Conservation (phyloP, 2,888 invertebrate genomes). For the Minunthozetes semirufus region DNA sequence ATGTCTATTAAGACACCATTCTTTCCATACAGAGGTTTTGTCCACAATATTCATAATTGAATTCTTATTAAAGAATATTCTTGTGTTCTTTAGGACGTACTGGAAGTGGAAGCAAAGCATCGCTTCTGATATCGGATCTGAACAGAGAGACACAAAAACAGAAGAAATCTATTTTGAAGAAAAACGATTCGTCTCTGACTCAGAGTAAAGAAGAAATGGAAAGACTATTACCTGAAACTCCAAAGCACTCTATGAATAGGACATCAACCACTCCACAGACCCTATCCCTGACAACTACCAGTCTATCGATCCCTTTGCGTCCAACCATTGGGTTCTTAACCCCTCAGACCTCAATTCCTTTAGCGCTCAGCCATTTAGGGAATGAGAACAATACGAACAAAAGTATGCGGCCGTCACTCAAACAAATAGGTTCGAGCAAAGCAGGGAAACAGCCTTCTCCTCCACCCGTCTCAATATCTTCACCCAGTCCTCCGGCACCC, state of each 20-base stretch:
- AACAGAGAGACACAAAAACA: background rate
- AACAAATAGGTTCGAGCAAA: conserved; percentile 17
- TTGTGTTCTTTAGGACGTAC: background rate
- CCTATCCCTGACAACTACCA: background rate
- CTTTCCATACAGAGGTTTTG: background rate
- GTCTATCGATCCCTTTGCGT: background rate
- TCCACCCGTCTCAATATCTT: background rate
- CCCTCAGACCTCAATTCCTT: background rate
- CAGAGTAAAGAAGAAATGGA: conserved; percentile 20
- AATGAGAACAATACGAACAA: background rate
- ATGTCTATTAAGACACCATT: background rate
- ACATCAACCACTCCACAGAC: background rate
- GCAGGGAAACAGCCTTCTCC: background rate
- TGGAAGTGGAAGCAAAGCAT: conserved; percentile 11
- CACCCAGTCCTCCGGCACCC: background rate
- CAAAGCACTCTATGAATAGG: background rate
- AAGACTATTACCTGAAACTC: background rate
- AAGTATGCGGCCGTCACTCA: background rate
- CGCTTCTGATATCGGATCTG: conserved; percentile 8
- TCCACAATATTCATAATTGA: background rate
- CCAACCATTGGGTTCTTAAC: background rate
- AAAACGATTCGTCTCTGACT: background rate
- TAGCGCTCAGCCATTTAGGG: background rate
- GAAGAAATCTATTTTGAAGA: conserved; percentile 22
- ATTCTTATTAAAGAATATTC: background rate